Evolutionary conservation across 2,113 vertebrate genomes (phyloP).

Genomic region (Lycaon pictus): DNA sequence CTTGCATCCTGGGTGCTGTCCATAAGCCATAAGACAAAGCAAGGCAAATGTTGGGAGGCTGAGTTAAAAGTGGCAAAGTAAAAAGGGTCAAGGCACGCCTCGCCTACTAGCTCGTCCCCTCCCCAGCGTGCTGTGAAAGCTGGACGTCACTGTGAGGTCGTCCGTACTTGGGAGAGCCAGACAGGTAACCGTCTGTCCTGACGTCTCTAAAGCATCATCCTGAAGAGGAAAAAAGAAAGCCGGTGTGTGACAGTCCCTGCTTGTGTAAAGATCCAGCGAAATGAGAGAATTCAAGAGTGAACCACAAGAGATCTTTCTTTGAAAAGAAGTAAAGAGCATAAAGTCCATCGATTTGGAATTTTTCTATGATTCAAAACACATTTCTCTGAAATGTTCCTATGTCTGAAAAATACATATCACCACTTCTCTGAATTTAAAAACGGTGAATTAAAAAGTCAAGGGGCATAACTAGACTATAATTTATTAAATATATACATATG

Average conservation of each 20-base stretch:
- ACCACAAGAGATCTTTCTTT: slow-evolving; percentile 9
- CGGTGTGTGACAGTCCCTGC: background rate
- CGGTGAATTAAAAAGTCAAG: slow-evolving; percentile 50
- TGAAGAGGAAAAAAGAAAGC: background rate
- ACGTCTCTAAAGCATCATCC: background rate
- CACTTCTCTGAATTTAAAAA: slow-evolving; percentile 54
- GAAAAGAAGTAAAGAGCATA: background rate
- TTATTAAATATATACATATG: slow-evolving; percentile 62
- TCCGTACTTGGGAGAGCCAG: background rate
- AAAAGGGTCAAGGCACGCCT: background rate
- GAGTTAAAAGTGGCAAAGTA: background rate
- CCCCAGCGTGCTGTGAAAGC: background rate
- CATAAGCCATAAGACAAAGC: no score
- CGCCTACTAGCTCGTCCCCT: background rate
- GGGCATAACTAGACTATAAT: background rate
- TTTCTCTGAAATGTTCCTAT: slow-evolving; percentile 54
- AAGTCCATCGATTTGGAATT: background rate
- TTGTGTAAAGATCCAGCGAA: background rate
- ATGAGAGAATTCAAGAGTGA: background rate
- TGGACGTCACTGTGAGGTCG: background rate
- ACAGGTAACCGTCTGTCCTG: background rate
- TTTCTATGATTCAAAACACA: slow-evolving; percentile 64
- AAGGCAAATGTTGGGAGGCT: background rate
- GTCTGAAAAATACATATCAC: slow-evolving; percentile 58
- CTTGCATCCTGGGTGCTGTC: background rate